Evolutionary conservation across 2,888 invertebrate species (phyloP).

Genomic region (Orthonychiurus folsomi): DNA sequence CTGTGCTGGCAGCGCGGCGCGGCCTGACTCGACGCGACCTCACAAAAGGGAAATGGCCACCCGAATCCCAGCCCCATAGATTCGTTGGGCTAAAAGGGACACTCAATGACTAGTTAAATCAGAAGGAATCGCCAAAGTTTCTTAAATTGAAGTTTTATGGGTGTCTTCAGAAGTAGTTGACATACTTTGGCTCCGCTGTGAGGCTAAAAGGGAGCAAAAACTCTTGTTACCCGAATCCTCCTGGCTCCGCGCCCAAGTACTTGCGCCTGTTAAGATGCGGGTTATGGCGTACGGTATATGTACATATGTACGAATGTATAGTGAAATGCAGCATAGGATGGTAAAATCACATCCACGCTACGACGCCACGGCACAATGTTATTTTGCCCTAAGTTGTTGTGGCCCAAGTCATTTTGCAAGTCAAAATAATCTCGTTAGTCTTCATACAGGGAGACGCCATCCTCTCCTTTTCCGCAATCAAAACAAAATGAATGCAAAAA

Average conservation of each 20-base stretch:
- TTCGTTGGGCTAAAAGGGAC: too few species aligned
- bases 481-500: too few species aligned
- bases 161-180: not conserved
- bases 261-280: too few species aligned
- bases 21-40: not conserved
- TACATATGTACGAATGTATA: not conserved
- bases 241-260: not conserved
- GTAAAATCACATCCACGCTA: not conserved
- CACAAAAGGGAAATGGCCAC: too few species aligned
- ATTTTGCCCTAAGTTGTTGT: too few species aligned
- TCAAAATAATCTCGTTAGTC: too few species aligned
- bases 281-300: not conserved
- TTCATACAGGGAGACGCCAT: too few species aligned
- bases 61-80: too few species aligned
- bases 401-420: too few species aligned
- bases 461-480: too few species aligned
- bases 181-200: not conserved
- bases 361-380: too few species aligned
- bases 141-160: not conserved
- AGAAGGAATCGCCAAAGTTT: not conserved
- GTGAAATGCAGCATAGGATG: not conserved
- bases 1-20: not conserved
- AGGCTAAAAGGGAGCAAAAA: not conserved
- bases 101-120: not conserved
- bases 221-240: too few species aligned